phyloP scores from a whole-genome alignment of 2,888 invertebrate genomes.

The Caenorhabditis drosophilae region DNA sequence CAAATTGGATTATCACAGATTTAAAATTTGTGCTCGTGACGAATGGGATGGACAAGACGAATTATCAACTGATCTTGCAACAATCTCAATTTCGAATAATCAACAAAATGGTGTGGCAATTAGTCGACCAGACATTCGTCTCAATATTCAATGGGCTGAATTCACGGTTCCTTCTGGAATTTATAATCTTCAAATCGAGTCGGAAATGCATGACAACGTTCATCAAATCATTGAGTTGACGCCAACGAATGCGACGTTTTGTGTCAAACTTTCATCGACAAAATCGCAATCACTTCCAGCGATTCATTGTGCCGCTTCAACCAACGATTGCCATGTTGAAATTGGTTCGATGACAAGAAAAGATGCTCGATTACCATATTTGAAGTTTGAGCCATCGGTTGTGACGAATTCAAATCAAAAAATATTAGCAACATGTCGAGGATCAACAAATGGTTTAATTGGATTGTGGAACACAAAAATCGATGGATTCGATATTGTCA shows the following conservation, averaged over 20 bases:
- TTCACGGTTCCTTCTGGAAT: constrained; percentile 22
- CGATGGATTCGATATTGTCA: constrained; percentile 12
- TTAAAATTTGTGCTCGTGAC: constrained; percentile 35
- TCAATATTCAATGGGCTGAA: constrained; percentile 39
- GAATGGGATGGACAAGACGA: constrained; percentile 38
- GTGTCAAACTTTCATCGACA: constrained; percentile 21
- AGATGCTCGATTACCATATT: constrained; percentile 8
- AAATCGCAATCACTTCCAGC: constrained; percentile 16
- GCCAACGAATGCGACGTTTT: constrained; percentile 31
- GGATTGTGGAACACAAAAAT: constrained; percentile 34
- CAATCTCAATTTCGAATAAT: constrained; percentile 24
- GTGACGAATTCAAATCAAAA: constrained; percentile 18
- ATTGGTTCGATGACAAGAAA: background rate
- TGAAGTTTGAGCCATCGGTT: constrained; percentile 27
- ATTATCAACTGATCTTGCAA: constrained; percentile 15
- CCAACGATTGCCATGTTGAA: constrained; percentile 14
- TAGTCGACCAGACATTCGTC: constrained; percentile 10
- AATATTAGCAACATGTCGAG: constrained; percentile 14
- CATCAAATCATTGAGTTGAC: constrained; percentile 15
- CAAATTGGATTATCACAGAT: constrained; percentile 4
- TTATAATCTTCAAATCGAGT: constrained; percentile 13
- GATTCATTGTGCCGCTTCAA: constrained; percentile 17
- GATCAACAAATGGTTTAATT: constrained; percentile 15
- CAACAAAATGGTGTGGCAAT: constrained; percentile 18
- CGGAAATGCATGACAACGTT: constrained; percentile 17